phyloP scores from a whole-genome alignment of 2,113 vertebrate species.

The Misgurnus anguillicaudatus region DNA sequence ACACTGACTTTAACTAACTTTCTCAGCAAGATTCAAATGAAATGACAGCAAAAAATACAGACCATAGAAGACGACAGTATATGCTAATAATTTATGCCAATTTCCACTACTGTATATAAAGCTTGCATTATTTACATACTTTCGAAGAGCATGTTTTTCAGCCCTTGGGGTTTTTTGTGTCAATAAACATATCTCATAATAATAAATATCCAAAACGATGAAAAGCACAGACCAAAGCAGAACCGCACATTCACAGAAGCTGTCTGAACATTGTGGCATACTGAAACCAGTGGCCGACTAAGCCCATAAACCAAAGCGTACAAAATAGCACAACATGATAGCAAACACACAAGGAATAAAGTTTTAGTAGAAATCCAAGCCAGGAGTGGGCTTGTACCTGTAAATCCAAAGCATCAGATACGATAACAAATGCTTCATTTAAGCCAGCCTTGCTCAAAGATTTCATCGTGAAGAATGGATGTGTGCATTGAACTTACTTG shows the following conservation, averaged over 20 bases:
- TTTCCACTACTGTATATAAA: too few relatives aligned
- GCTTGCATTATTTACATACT: neutral
- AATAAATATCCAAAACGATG: conserved; percentile 69
- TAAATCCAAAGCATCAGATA: conserved; percentile 60
- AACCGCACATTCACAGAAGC: conserved; percentile 66
- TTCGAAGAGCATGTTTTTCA: neutral
- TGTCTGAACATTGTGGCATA: conserved; percentile 54
- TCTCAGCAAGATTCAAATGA: neutral
- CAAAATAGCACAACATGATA: conserved; percentile 55
- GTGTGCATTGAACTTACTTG: conserved; percentile 69
- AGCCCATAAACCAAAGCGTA: conserved; percentile 76
- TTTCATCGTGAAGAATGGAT: conserved; percentile 57
- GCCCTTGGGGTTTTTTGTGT: neutral
- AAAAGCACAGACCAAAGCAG: conserved; percentile 81
- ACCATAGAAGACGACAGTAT: too few relatives aligned
- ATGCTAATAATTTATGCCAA: too few relatives aligned
- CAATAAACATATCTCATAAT: conserved; percentile 21
- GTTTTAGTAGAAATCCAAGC: conserved; percentile 49
- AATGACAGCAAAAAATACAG: neutral
- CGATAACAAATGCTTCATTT: conserved; percentile 59
- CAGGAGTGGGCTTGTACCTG: conserved; percentile 69
- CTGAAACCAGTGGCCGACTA: conserved; percentile 60
- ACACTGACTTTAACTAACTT: too few relatives aligned
- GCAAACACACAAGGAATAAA: conserved; percentile 2
- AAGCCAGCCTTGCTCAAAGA: conserved; percentile 65